Evolutionary conservation across 2,888 invertebrate species (phyloP).

Genomic region (Liopterus haemorrhoidalis): DNA sequence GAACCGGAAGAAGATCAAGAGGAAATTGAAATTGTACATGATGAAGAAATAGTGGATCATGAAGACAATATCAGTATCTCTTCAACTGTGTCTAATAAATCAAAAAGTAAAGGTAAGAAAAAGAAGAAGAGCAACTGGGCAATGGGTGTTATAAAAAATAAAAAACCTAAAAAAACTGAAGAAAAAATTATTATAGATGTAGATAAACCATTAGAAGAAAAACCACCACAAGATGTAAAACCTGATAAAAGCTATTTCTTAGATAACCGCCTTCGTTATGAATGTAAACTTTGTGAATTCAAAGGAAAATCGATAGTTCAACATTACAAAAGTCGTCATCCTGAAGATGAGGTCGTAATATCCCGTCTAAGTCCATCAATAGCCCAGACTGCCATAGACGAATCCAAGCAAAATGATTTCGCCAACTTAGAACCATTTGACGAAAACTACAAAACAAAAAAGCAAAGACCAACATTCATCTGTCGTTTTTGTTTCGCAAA

Average conservation of each 20-base stretch:
- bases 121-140: slow-evolving; percentile 31
- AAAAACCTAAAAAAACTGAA: slow-evolving; percentile 39
- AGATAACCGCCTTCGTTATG: slow-evolving; percentile 43
- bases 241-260: slow-evolving; percentile 48
- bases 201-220: slow-evolving; percentile 5
- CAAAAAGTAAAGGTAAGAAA: slow-evolving; percentile 8
- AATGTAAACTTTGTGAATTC: slow-evolving; percentile 58
- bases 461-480: slow-evolving; percentile 29
- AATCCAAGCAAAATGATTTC: slow-evolving; percentile 42
- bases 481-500: slow-evolving; percentile 42
- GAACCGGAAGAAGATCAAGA: slow-evolving; percentile 6
- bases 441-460: slow-evolving; percentile 29
- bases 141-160: slow-evolving; percentile 38
- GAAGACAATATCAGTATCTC: slow-evolving; percentile 35
- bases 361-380: slow-evolving; percentile 53
- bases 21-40: neutral
- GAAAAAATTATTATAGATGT: slow-evolving; percentile 31
- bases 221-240: slow-evolving; percentile 22
- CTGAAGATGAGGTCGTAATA: slow-evolving; percentile 58
- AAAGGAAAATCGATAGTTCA: slow-evolving; percentile 56
- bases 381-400: slow-evolving; percentile 52
- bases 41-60: slow-evolving; percentile 14
- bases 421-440: slow-evolving; percentile 25
- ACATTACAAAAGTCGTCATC: slow-evolving; percentile 62
- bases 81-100: slow-evolving; percentile 20